A percentile compares a stretch with the other conserved stretches of the same genome.
Conservation (phyloP, 2,797 vertebrate genomes). For the Enteromius viviparus region DNA sequence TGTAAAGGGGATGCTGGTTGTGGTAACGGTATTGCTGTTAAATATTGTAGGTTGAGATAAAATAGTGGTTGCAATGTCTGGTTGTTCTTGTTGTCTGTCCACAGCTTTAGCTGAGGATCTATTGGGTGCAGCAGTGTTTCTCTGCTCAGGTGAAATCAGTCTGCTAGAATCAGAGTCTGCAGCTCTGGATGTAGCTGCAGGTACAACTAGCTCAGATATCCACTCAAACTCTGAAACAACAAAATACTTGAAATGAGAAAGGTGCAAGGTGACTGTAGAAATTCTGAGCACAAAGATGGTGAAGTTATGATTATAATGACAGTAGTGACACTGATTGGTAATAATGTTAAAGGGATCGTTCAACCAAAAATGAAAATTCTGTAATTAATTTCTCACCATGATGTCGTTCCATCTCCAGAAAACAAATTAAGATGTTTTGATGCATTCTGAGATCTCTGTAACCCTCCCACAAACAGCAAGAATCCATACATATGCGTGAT, state of each 20-base stretch:
- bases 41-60: slow-evolving; percentile 61
- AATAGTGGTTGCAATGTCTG: slow-evolving; percentile 67
- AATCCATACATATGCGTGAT: too few relatives aligned
- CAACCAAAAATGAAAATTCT: not conserved
- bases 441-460: too few relatives aligned
- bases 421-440: too few relatives aligned
- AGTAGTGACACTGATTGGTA: slow-evolving; percentile 12
- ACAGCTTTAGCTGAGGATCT: slow-evolving; percentile 68
- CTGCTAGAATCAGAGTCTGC: slow-evolving; percentile 74
- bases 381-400: not conserved
- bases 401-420: too few relatives aligned
- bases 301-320: slow-evolving; percentile 42
- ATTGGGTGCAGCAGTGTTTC: slow-evolving; percentile 69
- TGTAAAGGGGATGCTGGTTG: slow-evolving; percentile 66
- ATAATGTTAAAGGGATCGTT: not conserved
- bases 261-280: slow-evolving; percentile 15
- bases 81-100: slow-evolving; percentile 73
- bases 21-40: slow-evolving; percentile 63
- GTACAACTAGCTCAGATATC: slow-evolving; percentile 70
- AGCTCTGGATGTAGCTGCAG: slow-evolving; percentile 75
- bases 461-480: too few relatives aligned
- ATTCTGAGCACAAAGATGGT: slow-evolving; percentile 15
- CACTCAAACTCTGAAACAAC: slow-evolving; percentile 86
- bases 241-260: slow-evolving; percentile 61
- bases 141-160: slow-evolving; percentile 73